Percentiles rank a stretch among this genome's conserved stretches.
Conservation (phyloP, 2,888 invertebrate species). For the Acronicta alni region DNA sequence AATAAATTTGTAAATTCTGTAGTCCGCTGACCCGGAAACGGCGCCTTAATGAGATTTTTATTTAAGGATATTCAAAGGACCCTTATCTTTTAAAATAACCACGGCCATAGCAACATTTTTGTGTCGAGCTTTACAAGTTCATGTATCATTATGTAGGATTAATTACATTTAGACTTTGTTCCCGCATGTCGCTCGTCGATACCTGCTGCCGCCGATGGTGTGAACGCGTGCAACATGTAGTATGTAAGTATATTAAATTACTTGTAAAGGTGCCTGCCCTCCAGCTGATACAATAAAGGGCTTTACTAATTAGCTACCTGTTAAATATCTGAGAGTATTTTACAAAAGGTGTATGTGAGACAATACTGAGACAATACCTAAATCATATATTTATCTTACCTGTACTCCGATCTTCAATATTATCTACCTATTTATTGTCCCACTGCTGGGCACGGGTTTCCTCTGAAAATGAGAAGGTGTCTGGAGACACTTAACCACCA, state of each 20-base stretch:
- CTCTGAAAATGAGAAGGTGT: no score
- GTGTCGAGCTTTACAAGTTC: conserved; percentile 43
- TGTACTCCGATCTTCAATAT: no score
- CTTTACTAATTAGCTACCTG: conserved; percentile 60
- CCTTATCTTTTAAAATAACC: conserved; percentile 62
- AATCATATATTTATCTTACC: conserved; percentile 13
- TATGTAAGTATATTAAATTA: conserved; percentile 79
- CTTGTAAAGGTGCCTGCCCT: conserved; percentile 54
- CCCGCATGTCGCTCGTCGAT: conserved; percentile 66
- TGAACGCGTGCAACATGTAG: conserved; percentile 67
- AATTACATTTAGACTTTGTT: conserved; percentile 63
- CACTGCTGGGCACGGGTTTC: no score
- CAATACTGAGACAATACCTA: conserved; percentile 53
- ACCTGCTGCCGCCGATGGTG: conserved; percentile 56
- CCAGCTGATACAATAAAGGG: conserved; percentile 58
- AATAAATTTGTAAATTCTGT: conserved; percentile 86
- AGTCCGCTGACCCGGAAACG: conserved; percentile 83
- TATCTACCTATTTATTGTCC: no score
- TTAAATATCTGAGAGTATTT: conserved; percentile 54
- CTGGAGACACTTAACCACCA: no score
- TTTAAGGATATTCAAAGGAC: conserved; percentile 72
- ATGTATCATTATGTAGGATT: conserved; percentile 54
- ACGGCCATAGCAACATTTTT: conserved; percentile 56
- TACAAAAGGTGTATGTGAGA: conserved; percentile 59
- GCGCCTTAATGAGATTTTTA: conserved; percentile 78